Conservation (phyloP, 2,797 vertebrate species). For the Mus spretus region DNA sequence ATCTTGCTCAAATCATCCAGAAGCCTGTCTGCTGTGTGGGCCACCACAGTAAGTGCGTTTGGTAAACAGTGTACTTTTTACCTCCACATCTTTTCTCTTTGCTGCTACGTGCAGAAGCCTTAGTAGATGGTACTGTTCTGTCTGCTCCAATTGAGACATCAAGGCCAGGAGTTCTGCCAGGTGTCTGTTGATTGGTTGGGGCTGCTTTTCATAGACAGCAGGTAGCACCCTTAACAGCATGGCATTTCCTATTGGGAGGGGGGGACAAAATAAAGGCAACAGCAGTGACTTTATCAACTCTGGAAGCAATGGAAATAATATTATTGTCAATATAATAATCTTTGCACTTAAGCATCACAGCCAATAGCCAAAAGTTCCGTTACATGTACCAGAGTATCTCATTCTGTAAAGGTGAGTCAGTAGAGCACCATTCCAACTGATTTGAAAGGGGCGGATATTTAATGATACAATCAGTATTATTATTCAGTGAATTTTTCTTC, state of each 20-base stretch:
- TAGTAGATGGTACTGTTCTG: conserved; percentile 95
- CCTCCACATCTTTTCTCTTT: conserved; percentile 91
- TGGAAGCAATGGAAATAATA: neutral
- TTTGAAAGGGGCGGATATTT: conserved; percentile 26
- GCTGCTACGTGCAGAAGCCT: conserved; percentile 93
- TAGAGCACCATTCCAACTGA: neutral
- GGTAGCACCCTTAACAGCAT: conserved; percentile 95
- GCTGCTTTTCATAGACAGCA: conserved; percentile 93
- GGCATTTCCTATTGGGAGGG: conserved; percentile 91
- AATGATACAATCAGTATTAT: conserved; percentile 1
- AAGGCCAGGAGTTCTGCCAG: conserved; percentile 91
- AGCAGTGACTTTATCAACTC: conserved; percentile 14
- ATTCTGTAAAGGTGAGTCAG: conserved; percentile 20
- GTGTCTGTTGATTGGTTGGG: conserved; percentile 90
- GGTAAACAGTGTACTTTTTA: conserved; percentile 82
- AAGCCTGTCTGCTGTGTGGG: neutral
- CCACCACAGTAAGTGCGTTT: too few species aligned
- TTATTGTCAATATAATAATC: neutral
- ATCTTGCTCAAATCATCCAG: neutral
- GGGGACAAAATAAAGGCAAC: neutral
- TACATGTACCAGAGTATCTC: conserved; percentile 23
- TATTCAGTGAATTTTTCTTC: neutral
- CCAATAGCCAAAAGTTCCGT: neutral
- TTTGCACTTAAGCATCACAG: neutral
- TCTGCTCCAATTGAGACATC: conserved; percentile 91